Evolutionary conservation across 1,140 invertebrate genomes (phyloP).

Genomic region (Ephestia elutella): DNA sequence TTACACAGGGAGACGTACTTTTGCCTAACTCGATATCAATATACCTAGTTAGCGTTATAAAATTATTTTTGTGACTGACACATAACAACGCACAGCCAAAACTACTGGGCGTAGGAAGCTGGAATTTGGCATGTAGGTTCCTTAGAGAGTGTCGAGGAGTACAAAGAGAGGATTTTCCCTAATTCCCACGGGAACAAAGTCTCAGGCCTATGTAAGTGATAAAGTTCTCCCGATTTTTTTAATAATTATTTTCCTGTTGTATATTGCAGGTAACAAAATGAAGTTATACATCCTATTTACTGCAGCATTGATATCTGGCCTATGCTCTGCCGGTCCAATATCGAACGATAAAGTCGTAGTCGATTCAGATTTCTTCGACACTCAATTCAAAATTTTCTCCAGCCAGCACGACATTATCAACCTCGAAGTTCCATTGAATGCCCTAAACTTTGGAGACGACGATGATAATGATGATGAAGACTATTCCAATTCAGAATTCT

Average conservation of each 20-base stretch:
- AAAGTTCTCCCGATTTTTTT: no score
- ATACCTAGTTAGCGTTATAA: no score
- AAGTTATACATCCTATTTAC: conserved; percentile 13
- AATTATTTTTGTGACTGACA: no score
- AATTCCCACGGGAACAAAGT: no score
- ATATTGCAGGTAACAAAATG: conserved; percentile 19
- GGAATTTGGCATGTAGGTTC: no score
- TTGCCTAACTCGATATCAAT: no score
- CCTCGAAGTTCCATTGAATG: conserved; percentile 43
- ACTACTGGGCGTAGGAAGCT: no score
- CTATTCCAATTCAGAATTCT: conserved; percentile 10
- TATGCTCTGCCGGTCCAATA: conserved; percentile 22
- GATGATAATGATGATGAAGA: conserved; percentile 20
- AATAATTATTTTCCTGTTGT: neutral
- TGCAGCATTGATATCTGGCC: conserved; percentile 16
- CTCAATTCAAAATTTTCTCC: conserved; percentile 32
- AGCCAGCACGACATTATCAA: conserved; percentile 47
- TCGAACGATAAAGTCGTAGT: conserved; percentile 24
- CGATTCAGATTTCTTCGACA: conserved; percentile 31
- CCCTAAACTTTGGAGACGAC: conserved; percentile 41
- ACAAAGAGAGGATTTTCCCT: no score
- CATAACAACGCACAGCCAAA: no score
- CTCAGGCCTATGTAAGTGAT: no score
- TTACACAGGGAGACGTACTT: no score
- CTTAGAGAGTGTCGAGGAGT: no score